These are phyloP conservation scores for Bursaphelenchus okinawaensis DNA, from an alignment of 2,888 invertebrate genomes.

Conservation along the genomic window DNA sequence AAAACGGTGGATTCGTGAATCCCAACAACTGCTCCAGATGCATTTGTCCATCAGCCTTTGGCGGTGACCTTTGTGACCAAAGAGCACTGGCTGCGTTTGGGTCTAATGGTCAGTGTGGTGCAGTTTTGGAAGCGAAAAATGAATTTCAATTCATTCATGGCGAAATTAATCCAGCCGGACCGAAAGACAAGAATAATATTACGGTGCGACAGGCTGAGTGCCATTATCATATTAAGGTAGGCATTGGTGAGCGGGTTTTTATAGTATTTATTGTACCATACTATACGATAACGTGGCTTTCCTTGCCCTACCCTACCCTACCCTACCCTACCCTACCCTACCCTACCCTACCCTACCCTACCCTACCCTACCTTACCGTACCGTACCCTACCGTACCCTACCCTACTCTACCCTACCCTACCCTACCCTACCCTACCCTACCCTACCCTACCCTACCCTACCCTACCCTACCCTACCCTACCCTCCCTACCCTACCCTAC, in stretches of 20 bases:
- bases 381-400: too few species aligned
- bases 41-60: conserved; percentile 30
- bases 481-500: too few species aligned
- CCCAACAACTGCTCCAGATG: conserved; percentile 24
- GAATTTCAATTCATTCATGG: conserved; percentile 19
- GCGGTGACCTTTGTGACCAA: conserved; percentile 16
- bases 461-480: too few species aligned
- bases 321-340: too few species aligned
- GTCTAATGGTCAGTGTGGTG: conserved; percentile 14
- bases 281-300: too few species aligned
- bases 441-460: too few species aligned
- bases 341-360: too few species aligned
- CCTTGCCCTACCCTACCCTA: too few species aligned
- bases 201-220: conserved; percentile 16
- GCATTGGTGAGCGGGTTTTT: background rate
- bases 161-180: conserved; percentile 1
- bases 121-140: conserved; percentile 14
- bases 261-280: background rate
- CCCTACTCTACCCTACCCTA: too few species aligned
- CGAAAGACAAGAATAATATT: background rate
- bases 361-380: too few species aligned
- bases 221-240: conserved; percentile 8
- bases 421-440: too few species aligned
- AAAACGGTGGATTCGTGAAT: conserved; percentile 26
- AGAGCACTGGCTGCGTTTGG: conserved; percentile 22